These are phyloP conservation scores for Eilema depressum DNA, from an alignment of 2,888 invertebrate species.

Conservation along the genomic window DNA sequence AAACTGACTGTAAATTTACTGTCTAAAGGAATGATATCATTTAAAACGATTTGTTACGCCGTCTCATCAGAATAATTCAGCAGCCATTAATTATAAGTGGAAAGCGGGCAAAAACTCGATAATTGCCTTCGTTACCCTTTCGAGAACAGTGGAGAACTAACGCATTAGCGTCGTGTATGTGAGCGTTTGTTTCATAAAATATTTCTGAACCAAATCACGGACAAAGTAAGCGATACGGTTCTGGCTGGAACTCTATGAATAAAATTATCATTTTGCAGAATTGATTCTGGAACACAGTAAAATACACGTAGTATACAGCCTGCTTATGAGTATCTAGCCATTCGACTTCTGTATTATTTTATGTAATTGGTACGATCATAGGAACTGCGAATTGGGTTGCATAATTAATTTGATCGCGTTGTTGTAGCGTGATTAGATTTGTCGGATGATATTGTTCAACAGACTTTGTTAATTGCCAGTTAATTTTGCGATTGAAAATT, in stretches of 20 bases:
- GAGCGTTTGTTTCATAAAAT: constrained; percentile 74
- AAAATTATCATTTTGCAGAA: constrained; percentile 86
- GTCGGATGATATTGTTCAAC: not conserved
- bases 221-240: constrained; percentile 84
- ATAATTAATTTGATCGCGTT: constrained; percentile 44
- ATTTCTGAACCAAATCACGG: constrained; percentile 83
- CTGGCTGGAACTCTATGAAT: constrained; percentile 85
- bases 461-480: not conserved
- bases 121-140: constrained; percentile 55
- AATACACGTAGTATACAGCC: constrained; percentile 75
- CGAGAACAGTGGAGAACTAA: constrained; percentile 48
- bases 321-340: constrained; percentile 69
- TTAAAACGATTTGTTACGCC: not conserved
- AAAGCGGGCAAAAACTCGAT: constrained; percentile 51
- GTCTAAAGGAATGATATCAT: not conserved
- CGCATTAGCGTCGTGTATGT: constrained; percentile 59
- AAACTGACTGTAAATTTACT: not conserved
- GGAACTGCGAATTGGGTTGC: constrained; percentile 44
- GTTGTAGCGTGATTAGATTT: constrained; percentile 23
- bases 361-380: constrained; percentile 53
- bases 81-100: constrained; percentile 46
- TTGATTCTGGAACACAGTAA: constrained; percentile 83
- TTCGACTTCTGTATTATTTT: constrained; percentile 54
- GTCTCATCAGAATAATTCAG: constrained; percentile 35
- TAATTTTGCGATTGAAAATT: not conserved